Percentiles rank a stretch among this genome's conserved stretches.
These are phyloP conservation scores for Garrulus glandarius DNA, from an alignment of 2,797 vertebrate species.

Conservation along the genomic window DNA sequence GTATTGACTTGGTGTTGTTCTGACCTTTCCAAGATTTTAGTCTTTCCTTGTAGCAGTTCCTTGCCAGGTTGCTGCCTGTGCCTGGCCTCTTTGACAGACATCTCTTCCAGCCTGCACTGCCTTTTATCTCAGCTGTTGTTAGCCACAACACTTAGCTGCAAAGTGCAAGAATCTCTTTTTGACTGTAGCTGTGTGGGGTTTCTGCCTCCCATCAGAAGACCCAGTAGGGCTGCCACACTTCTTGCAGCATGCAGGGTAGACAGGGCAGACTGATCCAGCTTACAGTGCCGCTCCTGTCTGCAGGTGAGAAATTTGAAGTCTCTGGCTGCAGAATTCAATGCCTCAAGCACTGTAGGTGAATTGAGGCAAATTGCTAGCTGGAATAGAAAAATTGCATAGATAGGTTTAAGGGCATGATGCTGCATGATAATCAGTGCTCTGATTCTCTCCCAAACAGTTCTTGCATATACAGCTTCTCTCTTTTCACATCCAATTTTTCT, in stretches of 20 bases:
- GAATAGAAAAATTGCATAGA: background rate
- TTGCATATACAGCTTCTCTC: background rate
- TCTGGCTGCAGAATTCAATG: background rate
- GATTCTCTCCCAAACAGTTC: background rate
- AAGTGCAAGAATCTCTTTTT: background rate
- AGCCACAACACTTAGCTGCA: conserved; percentile 14
- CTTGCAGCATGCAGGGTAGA: background rate
- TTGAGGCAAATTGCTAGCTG: background rate
- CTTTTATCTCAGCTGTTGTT: conserved; percentile 36
- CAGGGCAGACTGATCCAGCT: background rate
- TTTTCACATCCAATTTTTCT: background rate
- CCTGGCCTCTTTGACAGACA: background rate
- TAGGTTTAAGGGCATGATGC: background rate
- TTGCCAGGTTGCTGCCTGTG: background rate
- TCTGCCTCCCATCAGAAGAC: background rate
- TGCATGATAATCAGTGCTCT: background rate
- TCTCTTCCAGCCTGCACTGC: background rate
- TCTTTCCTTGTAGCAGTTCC: background rate
- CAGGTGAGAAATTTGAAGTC: background rate
- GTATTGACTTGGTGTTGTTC: background rate
- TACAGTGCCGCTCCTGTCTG: background rate
- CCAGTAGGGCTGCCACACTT: background rate
- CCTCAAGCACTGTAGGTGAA: background rate
- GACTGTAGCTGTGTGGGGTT: background rate
- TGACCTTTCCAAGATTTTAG: background rate